Conservation (phyloP, 2,113 vertebrate genomes). For the Ifrita kowaldi region DNA sequence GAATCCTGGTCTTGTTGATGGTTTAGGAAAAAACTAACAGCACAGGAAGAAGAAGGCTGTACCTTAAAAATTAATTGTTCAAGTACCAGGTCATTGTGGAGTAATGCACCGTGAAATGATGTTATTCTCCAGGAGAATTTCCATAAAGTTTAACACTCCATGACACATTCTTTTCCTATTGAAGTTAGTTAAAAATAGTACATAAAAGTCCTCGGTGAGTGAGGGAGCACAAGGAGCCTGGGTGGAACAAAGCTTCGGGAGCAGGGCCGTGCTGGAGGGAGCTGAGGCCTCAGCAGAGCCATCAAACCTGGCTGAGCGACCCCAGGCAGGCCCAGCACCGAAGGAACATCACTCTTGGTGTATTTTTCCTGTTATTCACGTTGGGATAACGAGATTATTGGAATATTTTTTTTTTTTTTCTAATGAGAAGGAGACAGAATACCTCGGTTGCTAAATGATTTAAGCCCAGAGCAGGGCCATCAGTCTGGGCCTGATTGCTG, state of each 20-base stretch:
- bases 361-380: constrained; percentile 81
- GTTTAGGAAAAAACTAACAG: constrained; percentile 53
- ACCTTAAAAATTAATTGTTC: constrained; percentile 81
- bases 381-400: constrained; percentile 85
- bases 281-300: not conserved
- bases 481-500: constrained; percentile 87
- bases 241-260: not conserved
- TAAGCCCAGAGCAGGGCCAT: constrained; percentile 83
- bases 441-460: constrained; percentile 80
- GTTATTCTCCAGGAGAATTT: constrained; percentile 77
- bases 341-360: constrained; percentile 79
- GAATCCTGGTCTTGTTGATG: constrained; percentile 59
- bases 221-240: not conserved
- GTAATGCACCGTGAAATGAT: constrained; percentile 77
- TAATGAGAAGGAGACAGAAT: constrained; percentile 90
- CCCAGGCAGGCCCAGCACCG: constrained; percentile 19
- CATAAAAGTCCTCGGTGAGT: constrained; percentile 40
- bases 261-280: not conserved
- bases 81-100: constrained; percentile 74
- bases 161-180: constrained; percentile 63
- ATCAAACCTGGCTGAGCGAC: constrained; percentile 60
- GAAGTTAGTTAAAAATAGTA: constrained; percentile 61
- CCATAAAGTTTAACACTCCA: constrained; percentile 79
- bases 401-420: constrained; percentile 65
- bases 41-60: constrained; percentile 55